Evolutionary conservation across 1,140 invertebrate genomes (phyloP).

Genomic region (Holcopasites calliopsidis): DNA sequence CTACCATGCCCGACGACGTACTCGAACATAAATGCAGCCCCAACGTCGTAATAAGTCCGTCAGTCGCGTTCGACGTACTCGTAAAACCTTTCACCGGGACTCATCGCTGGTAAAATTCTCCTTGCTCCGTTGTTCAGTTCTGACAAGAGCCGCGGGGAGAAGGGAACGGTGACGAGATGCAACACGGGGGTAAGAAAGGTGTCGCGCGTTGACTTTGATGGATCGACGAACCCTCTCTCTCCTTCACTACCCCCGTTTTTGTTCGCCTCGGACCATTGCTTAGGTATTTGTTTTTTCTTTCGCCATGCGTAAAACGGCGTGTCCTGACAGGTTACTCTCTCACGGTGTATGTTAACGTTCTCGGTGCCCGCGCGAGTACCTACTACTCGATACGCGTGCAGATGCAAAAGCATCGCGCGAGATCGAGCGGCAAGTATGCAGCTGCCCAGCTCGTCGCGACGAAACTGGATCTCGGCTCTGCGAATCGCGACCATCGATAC

Average conservation of each 20-base stretch:
- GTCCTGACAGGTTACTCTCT: conserved; percentile 68
- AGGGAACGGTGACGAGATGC: conserved; percentile 9
- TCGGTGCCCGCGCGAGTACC: conserved; percentile 25
- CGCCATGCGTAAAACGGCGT: conserved; percentile 59
- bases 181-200: conserved; percentile 39
- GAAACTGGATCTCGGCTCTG: conserved; percentile 16
- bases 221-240: conserved; percentile 61
- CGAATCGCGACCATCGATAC: background rate
- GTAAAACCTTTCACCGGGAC: conserved; percentile 54
- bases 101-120: background rate
- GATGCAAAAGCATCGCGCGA: conserved; percentile 27
- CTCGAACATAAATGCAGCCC: too few species aligned
- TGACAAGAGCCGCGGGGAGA: background rate
- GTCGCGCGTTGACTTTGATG: conserved; percentile 65
- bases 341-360: conserved; percentile 59
- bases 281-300: conserved; percentile 62
- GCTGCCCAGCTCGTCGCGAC: conserved; percentile 29
- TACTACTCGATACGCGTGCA: conserved; percentile 17
- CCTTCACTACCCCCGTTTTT: conserved; percentile 57
- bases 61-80: conserved; percentile 65
- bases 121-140: background rate
- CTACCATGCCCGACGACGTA: too few species aligned
- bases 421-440: conserved; percentile 39
- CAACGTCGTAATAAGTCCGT: conserved; percentile 55
- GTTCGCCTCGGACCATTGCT: conserved; percentile 24